Conservation (phyloP, 2,888 invertebrate genomes). For the Catonia carolina region DNA sequence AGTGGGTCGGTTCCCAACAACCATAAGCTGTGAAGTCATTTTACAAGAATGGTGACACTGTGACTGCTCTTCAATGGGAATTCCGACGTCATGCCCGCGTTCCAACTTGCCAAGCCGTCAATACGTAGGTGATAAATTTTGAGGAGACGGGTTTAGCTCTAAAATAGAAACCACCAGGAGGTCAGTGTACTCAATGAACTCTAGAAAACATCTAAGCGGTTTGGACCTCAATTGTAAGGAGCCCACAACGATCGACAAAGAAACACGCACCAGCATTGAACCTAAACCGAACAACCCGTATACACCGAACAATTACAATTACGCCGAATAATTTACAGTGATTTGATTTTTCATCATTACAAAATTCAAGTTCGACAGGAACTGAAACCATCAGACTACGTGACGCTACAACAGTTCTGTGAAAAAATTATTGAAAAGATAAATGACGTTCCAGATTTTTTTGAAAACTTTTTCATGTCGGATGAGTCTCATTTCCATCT, state of each 20-base stretch:
- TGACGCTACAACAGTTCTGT: neutral
- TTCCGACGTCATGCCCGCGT: conserved; percentile 32
- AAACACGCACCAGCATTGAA: neutral
- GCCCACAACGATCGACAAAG: neutral
- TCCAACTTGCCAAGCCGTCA: conserved; percentile 34
- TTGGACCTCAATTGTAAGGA: neutral
- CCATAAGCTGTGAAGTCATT: conserved; percentile 27
- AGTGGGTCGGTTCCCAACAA: conserved; percentile 26
- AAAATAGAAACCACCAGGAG: neutral
- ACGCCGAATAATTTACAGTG: neutral
- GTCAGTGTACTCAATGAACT: neutral
- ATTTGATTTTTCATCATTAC: neutral
- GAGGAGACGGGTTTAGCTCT: neutral
- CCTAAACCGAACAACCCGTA: neutral
- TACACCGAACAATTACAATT: no score
- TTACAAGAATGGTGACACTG: conserved; percentile 28
- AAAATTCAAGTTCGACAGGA: neutral
- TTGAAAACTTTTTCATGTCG: neutral
- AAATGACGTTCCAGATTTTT: neutral
- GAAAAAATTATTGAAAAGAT: neutral
- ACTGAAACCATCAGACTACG: neutral
- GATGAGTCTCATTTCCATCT: conserved; percentile 1
- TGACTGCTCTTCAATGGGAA: conserved; percentile 31
- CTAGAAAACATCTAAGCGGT: neutral
- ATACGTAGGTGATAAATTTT: conserved; percentile 28